phyloP scores from a whole-genome alignment of 2,888 invertebrate genomes.

The Harmothoe impar region DNA sequence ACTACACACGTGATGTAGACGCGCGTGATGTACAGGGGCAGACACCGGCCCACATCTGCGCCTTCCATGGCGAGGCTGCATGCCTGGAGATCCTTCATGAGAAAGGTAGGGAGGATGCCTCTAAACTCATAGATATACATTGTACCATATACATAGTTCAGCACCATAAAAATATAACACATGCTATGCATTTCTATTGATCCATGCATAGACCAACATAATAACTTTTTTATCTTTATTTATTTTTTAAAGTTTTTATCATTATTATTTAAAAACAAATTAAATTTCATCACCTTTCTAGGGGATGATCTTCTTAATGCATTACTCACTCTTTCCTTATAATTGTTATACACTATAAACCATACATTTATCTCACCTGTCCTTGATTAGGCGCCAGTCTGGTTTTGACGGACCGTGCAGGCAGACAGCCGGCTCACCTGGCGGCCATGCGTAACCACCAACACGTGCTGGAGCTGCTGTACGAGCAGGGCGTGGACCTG shows the following conservation, averaged over 20 bases:
- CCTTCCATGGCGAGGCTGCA: slow-evolving; percentile 80
- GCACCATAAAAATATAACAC: no score
- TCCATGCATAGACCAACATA: no score
- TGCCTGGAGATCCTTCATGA: slow-evolving; percentile 78
- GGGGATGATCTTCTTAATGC: no score
- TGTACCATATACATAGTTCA: no score
- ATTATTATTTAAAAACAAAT: no score
- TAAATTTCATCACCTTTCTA: no score
- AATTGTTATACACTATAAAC: no score
- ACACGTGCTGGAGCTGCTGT: slow-evolving; percentile 78
- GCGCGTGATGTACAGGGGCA: slow-evolving; percentile 78
- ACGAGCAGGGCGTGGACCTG: slow-evolving; percentile 79
- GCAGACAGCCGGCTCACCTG: slow-evolving; percentile 79
- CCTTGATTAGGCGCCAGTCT: slow-evolving; percentile 76
- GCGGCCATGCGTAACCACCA: slow-evolving; percentile 81
- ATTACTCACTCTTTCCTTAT: no score
- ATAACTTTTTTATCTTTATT: no score
- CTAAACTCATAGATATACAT: background rate
- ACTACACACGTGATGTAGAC: slow-evolving; percentile 77
- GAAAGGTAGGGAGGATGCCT: slow-evolving; percentile 73
- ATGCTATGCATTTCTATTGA: no score
- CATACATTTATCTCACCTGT: no score
- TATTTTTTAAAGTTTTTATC: no score
- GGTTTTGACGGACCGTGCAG: slow-evolving; percentile 76
- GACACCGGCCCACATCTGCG: slow-evolving; percentile 81